These are phyloP conservation scores for Phasia obesa DNA, from an alignment of 2,888 invertebrate species.

Conservation along the genomic window DNA sequence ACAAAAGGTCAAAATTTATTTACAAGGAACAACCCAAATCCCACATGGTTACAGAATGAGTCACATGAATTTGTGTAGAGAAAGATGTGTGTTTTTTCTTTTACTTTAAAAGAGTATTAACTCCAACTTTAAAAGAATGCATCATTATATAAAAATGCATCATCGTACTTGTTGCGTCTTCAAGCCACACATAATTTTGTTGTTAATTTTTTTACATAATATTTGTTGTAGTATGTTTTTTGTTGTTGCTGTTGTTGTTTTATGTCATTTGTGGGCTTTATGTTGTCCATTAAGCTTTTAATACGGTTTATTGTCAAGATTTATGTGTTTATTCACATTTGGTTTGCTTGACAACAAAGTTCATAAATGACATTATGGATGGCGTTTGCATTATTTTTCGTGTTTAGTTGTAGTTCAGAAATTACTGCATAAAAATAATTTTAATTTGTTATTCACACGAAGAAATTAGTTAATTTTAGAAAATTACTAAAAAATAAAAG, in stretches of 20 bases:
- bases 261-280: constrained; percentile 56
- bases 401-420: not conserved
- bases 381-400: constrained; percentile 5
- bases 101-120: not conserved
- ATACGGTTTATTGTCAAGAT: constrained; percentile 56
- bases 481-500: too few species aligned
- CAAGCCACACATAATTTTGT: not conserved
- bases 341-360: constrained; percentile 54
- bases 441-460: too few species aligned
- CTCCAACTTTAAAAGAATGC: constrained; percentile 18
- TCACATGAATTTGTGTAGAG: constrained; percentile 27
- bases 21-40: constrained; percentile 39
- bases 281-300: constrained; percentile 67
- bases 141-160: constrained; percentile 29
- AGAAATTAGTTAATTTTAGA: too few species aligned
- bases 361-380: constrained; percentile 56
- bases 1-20: too few species aligned
- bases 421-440: too few species aligned
- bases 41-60: constrained; percentile 54
- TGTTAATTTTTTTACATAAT: constrained; percentile 23
- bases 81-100: not conserved
- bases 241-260: constrained; percentile 26
- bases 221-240: constrained; percentile 35
- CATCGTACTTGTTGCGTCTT: constrained; percentile 2
- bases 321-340: constrained; percentile 69